Evolutionary conservation across 2,888 invertebrate species (phyloP), one percentile per base, ranked within the genome.

Genomic region (Caenorhabditis uteleia): DNA sequence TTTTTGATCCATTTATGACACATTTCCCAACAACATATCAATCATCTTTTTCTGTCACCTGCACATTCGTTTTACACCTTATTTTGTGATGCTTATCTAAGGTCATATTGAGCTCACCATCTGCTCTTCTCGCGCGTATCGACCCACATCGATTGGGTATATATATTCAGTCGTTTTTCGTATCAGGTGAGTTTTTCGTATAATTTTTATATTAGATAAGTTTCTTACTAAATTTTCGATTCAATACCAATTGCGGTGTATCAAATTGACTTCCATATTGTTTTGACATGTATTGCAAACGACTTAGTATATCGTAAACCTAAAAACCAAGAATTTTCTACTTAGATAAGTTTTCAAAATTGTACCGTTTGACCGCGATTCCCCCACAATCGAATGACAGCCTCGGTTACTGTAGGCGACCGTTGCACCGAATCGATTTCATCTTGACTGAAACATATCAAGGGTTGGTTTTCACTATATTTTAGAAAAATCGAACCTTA

Each of bases 281-380:
- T 27, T 65, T 61, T 20, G 78, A 74, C 20, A 77, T 45, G 26
- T 48, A 49, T 54, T 75, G 71, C 10, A 77, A 51, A 25, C 68
- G 48, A 21, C 45, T 34, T 14, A 74, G 42, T 10, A 72, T 47
- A 43, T 68, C 54, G 2, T 43, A 33, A 16, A 56, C 31, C 49
- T 66, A 18, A 46, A 68, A 48, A 45, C 57, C 43, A 10, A 7
- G 7, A 38, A 23, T 18, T 2, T 18, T 18, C 26, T 18, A 8
- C 27, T 44, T 44, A 3, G 1, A 27, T 14, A 10, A 3, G 40
- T 23, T 26, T 8, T 43, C n/a, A 47, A 12, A 25, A 20, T 12
- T 16, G 14, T 16, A 84, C 82, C 21, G 78, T 83, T 73, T 83
- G 82, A n/a, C 84, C 85, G 1, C 78, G 76, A 40, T 82, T 76